Conservation (phyloP, 2,888 invertebrate species). For the Macropis europaea region DNA sequence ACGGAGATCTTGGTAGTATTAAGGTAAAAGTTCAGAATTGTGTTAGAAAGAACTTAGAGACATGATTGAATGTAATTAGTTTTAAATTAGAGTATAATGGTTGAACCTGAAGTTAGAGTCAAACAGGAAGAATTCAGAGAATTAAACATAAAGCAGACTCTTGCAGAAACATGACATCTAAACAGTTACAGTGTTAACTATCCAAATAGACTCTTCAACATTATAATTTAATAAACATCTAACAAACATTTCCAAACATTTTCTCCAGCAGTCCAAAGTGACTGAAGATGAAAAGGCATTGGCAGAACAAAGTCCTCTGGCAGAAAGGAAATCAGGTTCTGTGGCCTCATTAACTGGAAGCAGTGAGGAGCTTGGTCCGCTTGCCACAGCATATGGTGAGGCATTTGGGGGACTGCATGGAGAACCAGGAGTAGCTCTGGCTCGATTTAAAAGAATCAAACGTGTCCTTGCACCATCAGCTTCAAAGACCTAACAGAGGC, state of each 20-base stretch:
- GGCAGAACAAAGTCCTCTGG: not conserved
- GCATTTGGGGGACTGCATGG: constrained; percentile 69
- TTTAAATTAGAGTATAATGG: too few relatives aligned
- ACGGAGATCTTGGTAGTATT: not conserved
- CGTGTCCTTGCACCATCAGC: constrained; percentile 46
- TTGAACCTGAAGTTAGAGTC: too few relatives aligned
- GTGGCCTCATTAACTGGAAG: constrained; percentile 40
- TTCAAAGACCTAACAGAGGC: constrained; percentile 1
- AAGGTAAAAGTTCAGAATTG: constrained; percentile 25
- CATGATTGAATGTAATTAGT: too few relatives aligned
- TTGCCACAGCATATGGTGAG: constrained; percentile 67
- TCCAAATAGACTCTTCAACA: too few relatives aligned
- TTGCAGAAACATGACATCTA: too few relatives aligned
- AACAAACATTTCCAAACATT: too few relatives aligned
- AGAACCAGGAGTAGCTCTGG: constrained; percentile 59
- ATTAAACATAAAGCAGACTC: too few relatives aligned
- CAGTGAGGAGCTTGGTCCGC: constrained; percentile 51
- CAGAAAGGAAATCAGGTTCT: constrained; percentile 16
- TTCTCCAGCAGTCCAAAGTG: not conserved
- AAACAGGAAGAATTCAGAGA: too few relatives aligned
- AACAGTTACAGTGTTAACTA: too few relatives aligned
- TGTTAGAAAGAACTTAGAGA: too few relatives aligned
- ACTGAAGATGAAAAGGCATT: constrained; percentile 14
- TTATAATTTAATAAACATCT: too few relatives aligned
- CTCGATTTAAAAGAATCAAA: constrained; percentile 70